phyloP scores from a whole-genome alignment of 2,113 vertebrate genomes.

The Clarias magur region DNA sequence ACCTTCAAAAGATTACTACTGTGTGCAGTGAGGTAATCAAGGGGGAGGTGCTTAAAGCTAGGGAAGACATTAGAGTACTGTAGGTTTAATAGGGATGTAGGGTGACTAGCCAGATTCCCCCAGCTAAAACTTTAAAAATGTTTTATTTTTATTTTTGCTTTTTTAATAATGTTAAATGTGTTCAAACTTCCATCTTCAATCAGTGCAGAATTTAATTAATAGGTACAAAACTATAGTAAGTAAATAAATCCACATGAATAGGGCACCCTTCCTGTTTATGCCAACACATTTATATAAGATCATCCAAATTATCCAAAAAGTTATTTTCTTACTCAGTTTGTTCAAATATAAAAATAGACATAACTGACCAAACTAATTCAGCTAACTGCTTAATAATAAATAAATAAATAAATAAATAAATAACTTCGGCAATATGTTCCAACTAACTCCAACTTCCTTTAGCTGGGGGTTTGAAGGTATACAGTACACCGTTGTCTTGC shows the following conservation, averaged over 20 bases:
- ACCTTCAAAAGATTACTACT: constrained; percentile 41
- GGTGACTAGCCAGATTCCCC: background rate
- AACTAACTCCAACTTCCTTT: background rate
- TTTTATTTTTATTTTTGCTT: too few species aligned
- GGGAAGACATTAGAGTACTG: background rate
- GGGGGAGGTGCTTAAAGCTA: background rate
- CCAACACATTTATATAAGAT: background rate
- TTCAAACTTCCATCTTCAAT: background rate
- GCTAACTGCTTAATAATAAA: background rate
- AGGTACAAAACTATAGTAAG: background rate
- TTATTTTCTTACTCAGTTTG: background rate
- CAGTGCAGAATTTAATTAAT: background rate
- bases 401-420: too few species aligned
- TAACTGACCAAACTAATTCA: background rate
- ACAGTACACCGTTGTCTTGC: constrained; percentile 38
- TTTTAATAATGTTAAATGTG: background rate
- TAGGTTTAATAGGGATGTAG: background rate
- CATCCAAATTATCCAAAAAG: background rate
- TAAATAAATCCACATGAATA: background rate
- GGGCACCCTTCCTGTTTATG: background rate
- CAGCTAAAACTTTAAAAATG: constrained; percentile 8
- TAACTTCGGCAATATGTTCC: background rate
- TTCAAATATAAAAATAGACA: background rate
- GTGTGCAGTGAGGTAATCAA: background rate
- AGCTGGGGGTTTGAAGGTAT: constrained; percentile 50